phyloP scores from a whole-genome alignment of 2,113 vertebrate species.

The Myotis brandtii region DNA sequence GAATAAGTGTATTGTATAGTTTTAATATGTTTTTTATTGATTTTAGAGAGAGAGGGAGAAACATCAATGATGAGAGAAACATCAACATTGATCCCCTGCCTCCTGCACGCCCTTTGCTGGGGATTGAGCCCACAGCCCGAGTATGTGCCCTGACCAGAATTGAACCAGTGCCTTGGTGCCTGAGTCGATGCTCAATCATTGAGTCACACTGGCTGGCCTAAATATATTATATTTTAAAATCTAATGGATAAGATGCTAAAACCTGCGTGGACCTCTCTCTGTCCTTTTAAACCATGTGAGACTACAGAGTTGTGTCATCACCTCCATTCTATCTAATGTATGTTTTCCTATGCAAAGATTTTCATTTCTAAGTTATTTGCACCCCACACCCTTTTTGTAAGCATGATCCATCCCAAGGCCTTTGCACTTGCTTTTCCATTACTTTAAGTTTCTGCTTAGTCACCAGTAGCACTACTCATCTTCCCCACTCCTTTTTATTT shows the following conservation, averaged over 20 bases:
- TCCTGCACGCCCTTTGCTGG: no score
- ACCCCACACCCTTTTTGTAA: background rate
- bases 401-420: background rate
- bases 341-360: background rate
- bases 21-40: no score
- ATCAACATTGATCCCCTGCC: no score
- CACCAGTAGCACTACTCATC: background rate
- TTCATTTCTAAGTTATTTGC: background rate
- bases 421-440: background rate
- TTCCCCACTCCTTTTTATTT: background rate
- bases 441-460: background rate
- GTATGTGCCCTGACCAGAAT: no score
- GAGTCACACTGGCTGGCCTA: no score
- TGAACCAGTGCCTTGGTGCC: no score
- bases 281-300: background rate
- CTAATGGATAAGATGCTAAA: background rate
- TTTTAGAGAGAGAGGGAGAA: no score
- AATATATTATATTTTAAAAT: constrained; percentile 26
- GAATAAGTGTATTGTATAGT: background rate
- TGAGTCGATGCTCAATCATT: no score
- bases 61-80: no score
- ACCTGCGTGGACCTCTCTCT: background rate
- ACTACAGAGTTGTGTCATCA: background rate
- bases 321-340: background rate
- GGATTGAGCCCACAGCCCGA: no score